Evolutionary conservation across 2,888 invertebrate genomes (phyloP).

Genomic region (Ecdyonurus torrentis): DNA sequence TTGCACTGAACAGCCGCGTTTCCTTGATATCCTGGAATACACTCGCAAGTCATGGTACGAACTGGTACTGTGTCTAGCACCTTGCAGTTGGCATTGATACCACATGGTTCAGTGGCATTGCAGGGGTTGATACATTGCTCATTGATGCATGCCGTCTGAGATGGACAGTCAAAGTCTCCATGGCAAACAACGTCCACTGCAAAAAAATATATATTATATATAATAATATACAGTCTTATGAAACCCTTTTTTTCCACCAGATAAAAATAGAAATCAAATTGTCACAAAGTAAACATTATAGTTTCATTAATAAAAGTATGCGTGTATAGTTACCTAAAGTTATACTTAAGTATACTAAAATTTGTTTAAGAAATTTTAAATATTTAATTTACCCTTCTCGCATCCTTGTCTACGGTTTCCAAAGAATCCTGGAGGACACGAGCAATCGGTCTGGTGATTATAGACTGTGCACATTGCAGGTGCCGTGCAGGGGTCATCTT

Average conservation of each 20-base stretch:
- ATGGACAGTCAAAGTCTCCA: slow-evolving; percentile 66
- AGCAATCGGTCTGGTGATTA: slow-evolving; percentile 59
- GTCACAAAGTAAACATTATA: too few relatives aligned
- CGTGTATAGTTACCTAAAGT: slow-evolving; percentile 13
- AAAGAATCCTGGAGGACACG: slow-evolving; percentile 59
- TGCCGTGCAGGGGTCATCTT: slow-evolving; percentile 46
- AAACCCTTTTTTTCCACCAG: neutral
- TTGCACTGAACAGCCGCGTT: slow-evolving; percentile 73
- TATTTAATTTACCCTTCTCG: slow-evolving; percentile 11
- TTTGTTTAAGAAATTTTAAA: neutral
- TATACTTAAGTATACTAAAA: too few relatives aligned
- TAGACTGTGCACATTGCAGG: slow-evolving; percentile 60
- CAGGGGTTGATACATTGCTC: slow-evolving; percentile 74
- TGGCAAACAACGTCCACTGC: slow-evolving; percentile 43
- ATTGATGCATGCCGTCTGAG: slow-evolving; percentile 65
- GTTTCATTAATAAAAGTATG: neutral
- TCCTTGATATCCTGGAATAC: slow-evolving; percentile 69
- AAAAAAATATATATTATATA: slow-evolving; percentile 9
- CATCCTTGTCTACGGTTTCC: slow-evolving; percentile 33
- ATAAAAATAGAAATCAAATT: neutral
- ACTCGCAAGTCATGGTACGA: slow-evolving; percentile 77
- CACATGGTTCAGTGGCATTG: slow-evolving; percentile 59
- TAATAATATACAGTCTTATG: neutral
- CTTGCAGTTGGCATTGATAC: slow-evolving; percentile 58
- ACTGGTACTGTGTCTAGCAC: slow-evolving; percentile 68